Base-by-base conservation (phyloP, 2,113 vertebrate genomes). In the Gallinago media region DNA sequence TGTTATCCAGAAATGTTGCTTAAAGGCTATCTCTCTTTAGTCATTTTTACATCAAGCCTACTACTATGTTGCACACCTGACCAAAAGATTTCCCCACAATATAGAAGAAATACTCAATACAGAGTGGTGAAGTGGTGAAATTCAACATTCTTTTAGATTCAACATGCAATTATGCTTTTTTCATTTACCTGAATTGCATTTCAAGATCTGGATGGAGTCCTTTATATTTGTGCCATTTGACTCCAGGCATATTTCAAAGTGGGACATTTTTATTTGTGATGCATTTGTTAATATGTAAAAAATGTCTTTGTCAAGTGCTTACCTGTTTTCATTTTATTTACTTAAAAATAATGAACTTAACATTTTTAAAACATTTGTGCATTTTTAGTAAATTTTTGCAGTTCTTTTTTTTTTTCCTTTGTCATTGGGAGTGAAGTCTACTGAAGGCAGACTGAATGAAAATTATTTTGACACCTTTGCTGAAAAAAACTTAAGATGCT, bases 301-400 rank as follows among this genome's bases (percentile, higher is more conserved):
- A 89, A 93, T 56, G 21, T 75, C 71, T 92, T 92, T 94, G 40
- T 86, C 95, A 94, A 84, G 59, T 86, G 76, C 61, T 96, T 88
- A 88, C 87, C 29, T 81, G 17, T 78, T 95, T 97, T 96, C 55
- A 94, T 4, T 84, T 95, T 88, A 94, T 94, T 97, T 96, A 92
- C 20, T 67, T 40, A 87, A 94, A 96, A 96, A 55, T 38, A 92
- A 90, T 55, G n/a, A 90, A 84, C 32, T 65, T 82, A 66, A 91
- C 66, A 74, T 97, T 93, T 88, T 61, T 1, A 66, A 91, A 96
- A 95, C 50, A 44, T 68, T 66, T 42, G 17, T 34, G 55, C 8
- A 61, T 79, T 95, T 87, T 88, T 26, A 65, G 46, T 84, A 85
- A 79, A 15, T 70, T 44, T 83, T 67, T 93, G 14, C 58, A 92